Evolutionary conservation across 1,140 invertebrate species (phyloP).

Genomic region (Hestina assimilis): DNA sequence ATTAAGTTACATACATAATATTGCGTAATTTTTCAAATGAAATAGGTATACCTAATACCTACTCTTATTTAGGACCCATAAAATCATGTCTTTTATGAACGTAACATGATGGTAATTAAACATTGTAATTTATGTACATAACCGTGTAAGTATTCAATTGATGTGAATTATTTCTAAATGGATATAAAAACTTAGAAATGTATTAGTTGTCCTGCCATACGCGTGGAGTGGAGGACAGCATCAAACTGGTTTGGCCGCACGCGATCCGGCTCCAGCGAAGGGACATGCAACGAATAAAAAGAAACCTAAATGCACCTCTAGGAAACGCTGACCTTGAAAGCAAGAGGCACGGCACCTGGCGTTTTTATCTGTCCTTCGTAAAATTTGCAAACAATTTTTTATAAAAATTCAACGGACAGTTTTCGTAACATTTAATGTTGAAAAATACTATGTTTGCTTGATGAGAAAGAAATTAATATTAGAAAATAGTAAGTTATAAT

Average conservation of each 20-base stretch:
- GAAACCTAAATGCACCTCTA: slow-evolving; percentile 76
- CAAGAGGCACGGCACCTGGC: slow-evolving; percentile 72
- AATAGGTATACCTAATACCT: too few species aligned
- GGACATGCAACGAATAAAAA: slow-evolving; percentile 75
- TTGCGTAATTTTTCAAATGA: background rate
- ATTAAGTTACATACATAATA: too few species aligned
- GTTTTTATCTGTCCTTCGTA: slow-evolving; percentile 73
- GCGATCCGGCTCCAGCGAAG: slow-evolving; percentile 63
- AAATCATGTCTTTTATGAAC: too few species aligned
- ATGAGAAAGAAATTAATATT: too few species aligned
- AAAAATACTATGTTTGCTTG: too few species aligned
- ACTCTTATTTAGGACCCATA: too few species aligned
- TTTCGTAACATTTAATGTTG: background rate
- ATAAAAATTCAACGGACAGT: slow-evolving; percentile 33
- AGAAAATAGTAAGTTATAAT: too few species aligned
- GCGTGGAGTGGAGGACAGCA: slow-evolving; percentile 54
- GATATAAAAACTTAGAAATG: slow-evolving; percentile 30
- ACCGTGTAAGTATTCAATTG: background rate
- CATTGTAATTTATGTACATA: background rate
- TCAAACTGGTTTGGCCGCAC: slow-evolving; percentile 73
- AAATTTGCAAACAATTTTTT: slow-evolving; percentile 66
- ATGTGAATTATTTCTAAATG: background rate
- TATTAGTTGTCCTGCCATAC: slow-evolving; percentile 60
- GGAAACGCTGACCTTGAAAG: slow-evolving; percentile 74
- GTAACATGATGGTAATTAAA: too few species aligned